These are phyloP conservation scores for Montipora capitata DNA, from an alignment of 92 coral and sea anemone genomes.

Conservation along the genomic window DNA sequence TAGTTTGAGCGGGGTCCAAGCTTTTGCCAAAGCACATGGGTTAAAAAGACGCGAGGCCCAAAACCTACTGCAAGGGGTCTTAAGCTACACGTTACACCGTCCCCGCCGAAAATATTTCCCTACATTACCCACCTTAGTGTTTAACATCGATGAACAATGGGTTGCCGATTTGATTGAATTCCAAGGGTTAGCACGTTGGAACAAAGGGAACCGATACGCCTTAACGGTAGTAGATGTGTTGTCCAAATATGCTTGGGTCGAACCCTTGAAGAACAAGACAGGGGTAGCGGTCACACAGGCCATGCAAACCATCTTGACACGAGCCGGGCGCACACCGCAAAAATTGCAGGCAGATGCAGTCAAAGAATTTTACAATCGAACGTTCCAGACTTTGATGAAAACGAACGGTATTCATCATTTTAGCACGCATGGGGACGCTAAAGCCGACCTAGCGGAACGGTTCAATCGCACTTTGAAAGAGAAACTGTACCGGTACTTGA, in stretches of 20 bases:
- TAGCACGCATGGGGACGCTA: slow-evolving; percentile 56
- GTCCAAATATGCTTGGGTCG: slow-evolving; percentile 70
- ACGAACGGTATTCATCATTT: slow-evolving; percentile 53
- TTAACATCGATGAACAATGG: slow-evolving; percentile 30
- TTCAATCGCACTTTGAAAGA: slow-evolving; percentile 64
- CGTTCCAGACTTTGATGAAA: neutral
- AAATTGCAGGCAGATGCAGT: slow-evolving; percentile 61
- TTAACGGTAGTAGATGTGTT: slow-evolving; percentile 48
- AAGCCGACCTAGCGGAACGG: slow-evolving; percentile 56
- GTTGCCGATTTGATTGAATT: slow-evolving; percentile 44
- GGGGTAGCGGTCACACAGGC: slow-evolving; percentile 20
- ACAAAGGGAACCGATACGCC: slow-evolving; percentile 3
- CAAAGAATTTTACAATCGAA: slow-evolving; percentile 52
- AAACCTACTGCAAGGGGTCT: too few species aligned
- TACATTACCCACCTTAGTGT: neutral
- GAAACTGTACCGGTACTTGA: slow-evolving; percentile 65
- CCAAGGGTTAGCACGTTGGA: neutral
- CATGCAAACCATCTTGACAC: neutral
- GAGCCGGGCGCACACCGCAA: slow-evolving; percentile 5
- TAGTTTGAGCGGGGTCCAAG: too few species aligned
- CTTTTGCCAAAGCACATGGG: too few species aligned
- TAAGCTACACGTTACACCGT: neutral
- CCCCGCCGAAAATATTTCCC: slow-evolving; percentile 1
- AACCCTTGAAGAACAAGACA: slow-evolving; percentile 55
- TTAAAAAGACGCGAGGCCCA: too few species aligned